phyloP scores from a whole-genome alignment of 2,113 vertebrate genomes.

The rabbit (Oryctolagus cuniculus) region DNA sequence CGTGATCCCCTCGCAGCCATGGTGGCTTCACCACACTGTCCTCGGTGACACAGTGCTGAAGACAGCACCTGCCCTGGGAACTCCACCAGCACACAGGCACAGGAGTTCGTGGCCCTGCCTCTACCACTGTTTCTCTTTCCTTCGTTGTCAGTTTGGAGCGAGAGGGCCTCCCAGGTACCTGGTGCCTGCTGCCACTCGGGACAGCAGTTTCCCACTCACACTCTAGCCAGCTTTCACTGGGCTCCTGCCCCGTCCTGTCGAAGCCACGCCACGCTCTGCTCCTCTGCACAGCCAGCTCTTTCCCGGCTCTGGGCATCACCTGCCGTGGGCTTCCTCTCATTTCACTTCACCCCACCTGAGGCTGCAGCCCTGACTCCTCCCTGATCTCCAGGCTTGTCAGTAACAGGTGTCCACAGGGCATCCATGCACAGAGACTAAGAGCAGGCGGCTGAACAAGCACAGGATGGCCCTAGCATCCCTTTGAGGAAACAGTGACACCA shows the following conservation, averaged over 20 bases:
- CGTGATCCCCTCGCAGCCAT: too few species aligned
- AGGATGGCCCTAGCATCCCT: background rate
- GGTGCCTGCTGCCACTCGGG: background rate
- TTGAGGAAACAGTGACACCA: background rate
- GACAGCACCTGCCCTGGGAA: background rate
- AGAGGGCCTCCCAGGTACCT: background rate
- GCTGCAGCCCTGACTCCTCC: background rate
- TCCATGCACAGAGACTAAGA: rapidly evolving
- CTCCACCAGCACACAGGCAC: background rate
- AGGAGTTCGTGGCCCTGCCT: background rate
- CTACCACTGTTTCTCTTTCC: background rate
- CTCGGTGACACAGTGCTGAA: too few species aligned
- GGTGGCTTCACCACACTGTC: background rate
- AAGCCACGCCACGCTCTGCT: background rate
- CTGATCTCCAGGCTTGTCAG: background rate
- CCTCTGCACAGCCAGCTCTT: background rate
- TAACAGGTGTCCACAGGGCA: rapidly evolving
- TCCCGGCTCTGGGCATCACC: background rate
- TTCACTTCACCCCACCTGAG: background rate
- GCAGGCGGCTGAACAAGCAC: background rate
- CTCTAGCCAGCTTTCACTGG: too few species aligned
- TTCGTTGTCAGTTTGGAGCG: background rate
- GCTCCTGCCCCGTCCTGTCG: rapidly evolving
- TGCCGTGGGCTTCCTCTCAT: background rate
- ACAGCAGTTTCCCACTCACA: background rate